phyloP scores from a whole-genome alignment of 2,113 vertebrate genomes.

The Thymallus thymallus region DNA sequence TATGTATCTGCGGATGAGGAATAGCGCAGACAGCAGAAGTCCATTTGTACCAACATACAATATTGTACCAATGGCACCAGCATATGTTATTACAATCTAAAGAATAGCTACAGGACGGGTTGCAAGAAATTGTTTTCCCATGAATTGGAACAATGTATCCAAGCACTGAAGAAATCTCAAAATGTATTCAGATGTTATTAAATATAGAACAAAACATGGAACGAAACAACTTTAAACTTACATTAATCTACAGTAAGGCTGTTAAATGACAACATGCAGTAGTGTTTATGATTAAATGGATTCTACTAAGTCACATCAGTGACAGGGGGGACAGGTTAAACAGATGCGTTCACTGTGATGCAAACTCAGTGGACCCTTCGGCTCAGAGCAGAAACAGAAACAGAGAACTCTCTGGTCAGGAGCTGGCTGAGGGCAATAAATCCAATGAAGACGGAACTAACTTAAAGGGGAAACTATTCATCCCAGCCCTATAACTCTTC shows the following conservation, averaged over 20 bases:
- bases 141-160: slow-evolving; percentile 5
- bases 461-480: slow-evolving; percentile 70
- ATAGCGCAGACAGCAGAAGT: not conserved
- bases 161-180: not conserved
- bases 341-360: slow-evolving; percentile 40
- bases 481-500: slow-evolving; percentile 69
- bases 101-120: slow-evolving; percentile 2
- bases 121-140: not conserved
- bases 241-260: slow-evolving; percentile 29
- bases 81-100: slow-evolving; percentile 13
- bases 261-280: slow-evolving; percentile 4
- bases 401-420: slow-evolving; percentile 49
- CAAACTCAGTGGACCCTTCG: slow-evolving; percentile 35
- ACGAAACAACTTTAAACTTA: slow-evolving; percentile 9
- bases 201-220: not conserved
- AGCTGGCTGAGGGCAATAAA: slow-evolving; percentile 65
- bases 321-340: not conserved
- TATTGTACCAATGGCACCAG: not conserved
- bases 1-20: not conserved
- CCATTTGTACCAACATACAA: not conserved
- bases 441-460: slow-evolving; percentile 69
- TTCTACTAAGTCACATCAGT: slow-evolving; percentile 30
- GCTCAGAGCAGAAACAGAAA: slow-evolving; percentile 44
- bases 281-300: slow-evolving; percentile 25
- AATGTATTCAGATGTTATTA: not conserved